Base-by-base conservation (phyloP, 2,113 vertebrate genomes). In the Gorsachius goisagi region DNA sequence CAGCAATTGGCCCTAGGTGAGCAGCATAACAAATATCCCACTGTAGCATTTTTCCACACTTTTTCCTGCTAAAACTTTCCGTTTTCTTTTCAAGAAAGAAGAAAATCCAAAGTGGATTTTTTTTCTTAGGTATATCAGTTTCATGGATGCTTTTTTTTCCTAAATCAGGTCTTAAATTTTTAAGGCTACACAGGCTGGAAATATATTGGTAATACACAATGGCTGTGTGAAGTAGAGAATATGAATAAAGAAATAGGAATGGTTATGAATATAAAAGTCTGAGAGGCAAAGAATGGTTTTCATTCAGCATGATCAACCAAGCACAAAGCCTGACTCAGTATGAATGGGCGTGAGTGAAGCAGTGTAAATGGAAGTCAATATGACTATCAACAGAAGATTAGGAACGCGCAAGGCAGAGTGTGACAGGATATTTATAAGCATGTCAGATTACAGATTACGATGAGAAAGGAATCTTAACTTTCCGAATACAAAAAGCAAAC, bases 361-460 rank as follows among this genome's bases (percentile, higher is more conserved):
- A 16, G 17, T 50, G 52, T 16, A 95, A 86, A 58, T 88, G 55
- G 85, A 80, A 93, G 88, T 35, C 67, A 91, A 59, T 95, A 39
- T 18, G 72, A 47, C 71, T 85, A 68, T 80, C 78, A 84, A 50
- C 50, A 93, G 58, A 73, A 94, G 79, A 96, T 87, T 85, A 94
- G 72, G 75, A 80, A 83, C 20, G 74, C 55, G 90, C 75, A 59
- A 1, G 10, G 67, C 62, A 62, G 53, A 83, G n/a, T 45, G 28
- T 66, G 91, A 67, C 66, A 75, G 16, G 35, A 28, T n/a, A 69
- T 95, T 85, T 91, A 63, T 87, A 88, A 83, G 14, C 45, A 64
- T 12, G 7, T 83, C 79, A 88, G 75, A 86, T 88, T 80, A 74
- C 23, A 79, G 78, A 91, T 69, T 85, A 71, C 2, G 4, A 50